Evolutionary conservation across 2,797 vertebrate genomes (phyloP), one percentile per base, ranked within the genome.

Genomic region (Nothura maculosa): DNA sequence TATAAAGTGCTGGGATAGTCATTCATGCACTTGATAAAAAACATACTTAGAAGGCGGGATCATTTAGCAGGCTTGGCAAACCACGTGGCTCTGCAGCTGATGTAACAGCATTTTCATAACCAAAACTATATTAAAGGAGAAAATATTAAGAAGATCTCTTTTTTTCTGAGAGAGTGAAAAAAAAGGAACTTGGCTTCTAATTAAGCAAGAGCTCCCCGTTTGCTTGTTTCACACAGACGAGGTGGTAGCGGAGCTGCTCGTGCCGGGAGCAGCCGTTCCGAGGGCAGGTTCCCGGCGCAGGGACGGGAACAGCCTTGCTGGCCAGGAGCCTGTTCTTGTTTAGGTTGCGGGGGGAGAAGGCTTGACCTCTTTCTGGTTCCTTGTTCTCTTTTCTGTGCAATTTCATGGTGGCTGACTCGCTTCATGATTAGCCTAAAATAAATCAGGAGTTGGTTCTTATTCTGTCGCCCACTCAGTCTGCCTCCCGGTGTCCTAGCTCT

Each of bases 301-400:
- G 79, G 45, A 69, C 43, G 47, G 36, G 42, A 87, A 18, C 5
- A 3, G 84, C 9, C 5, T 62, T 90, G 91, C 84, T 95, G 84
- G 55, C 73, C 83, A 25, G 87, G 78, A 90, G 66, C 79, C 92
- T 87, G 34, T 52, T 92, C 62, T 69, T 87, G 66, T 89, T 93
- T 66, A 83, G 69, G 83, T 90, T 89, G 83, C 77, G 81, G 84
- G 87, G 84, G 81, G 66, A 85, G 76, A 81, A 94, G 93, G 76
- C 87, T 87, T 94, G 93, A 94, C 86, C 93, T 92, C 76, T 90
- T 87, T 94, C 76, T 90, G 42, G 81, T 92, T 94, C 62, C 80
- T 70, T 91, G 77, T 87, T 92, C 81, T 87, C 81, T 81, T 94
- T 94, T 92, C 81, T 92, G 22, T 79, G 82, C 67, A 60, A 93